These are phyloP conservation scores for Hypsibius dujardini DNA, from an alignment of 1,140 invertebrate genomes.

Conservation along the genomic window DNA sequence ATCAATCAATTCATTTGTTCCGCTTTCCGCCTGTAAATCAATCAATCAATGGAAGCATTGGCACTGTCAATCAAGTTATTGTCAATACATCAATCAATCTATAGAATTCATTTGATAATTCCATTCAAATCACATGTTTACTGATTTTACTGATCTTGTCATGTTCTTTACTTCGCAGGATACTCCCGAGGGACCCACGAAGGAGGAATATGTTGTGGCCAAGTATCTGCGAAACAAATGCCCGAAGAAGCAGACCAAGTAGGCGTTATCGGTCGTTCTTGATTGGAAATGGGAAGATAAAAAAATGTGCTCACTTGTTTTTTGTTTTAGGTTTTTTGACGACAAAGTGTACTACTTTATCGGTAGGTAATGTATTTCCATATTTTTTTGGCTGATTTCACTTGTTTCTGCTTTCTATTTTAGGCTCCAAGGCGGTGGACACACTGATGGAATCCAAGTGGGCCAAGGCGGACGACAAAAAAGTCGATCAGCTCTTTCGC, in stretches of 20 bases:
- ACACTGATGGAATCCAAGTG: conserved; percentile 76
- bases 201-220: conserved; percentile 76
- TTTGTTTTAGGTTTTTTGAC: conserved; percentile 55
- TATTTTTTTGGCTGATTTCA: conserved; percentile 19
- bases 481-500: conserved; percentile 57
- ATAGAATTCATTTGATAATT: too few species aligned
- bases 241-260: conserved; percentile 63
- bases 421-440: conserved; percentile 63
- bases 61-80: too few species aligned
- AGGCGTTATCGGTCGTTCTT: too few species aligned
- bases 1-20: too few species aligned
- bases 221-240: conserved; percentile 83
- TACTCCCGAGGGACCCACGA: conserved; percentile 41
- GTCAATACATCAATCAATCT: too few species aligned
- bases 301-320: too few species aligned
- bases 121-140: too few species aligned
- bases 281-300: too few species aligned
- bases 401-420: conserved; percentile 23
- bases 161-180: background rate
- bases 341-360: conserved; percentile 94
- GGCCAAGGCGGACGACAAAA: conserved; percentile 43
- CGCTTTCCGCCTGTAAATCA: too few species aligned
- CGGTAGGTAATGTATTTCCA: conserved; percentile 38
- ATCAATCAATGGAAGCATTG: too few species aligned
- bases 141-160: too few species aligned